Percentiles rank a stretch among this genome's conserved stretches.
phyloP scores from a whole-genome alignment of 2,113 vertebrate species.

The Leptodactylus fuscus region DNA sequence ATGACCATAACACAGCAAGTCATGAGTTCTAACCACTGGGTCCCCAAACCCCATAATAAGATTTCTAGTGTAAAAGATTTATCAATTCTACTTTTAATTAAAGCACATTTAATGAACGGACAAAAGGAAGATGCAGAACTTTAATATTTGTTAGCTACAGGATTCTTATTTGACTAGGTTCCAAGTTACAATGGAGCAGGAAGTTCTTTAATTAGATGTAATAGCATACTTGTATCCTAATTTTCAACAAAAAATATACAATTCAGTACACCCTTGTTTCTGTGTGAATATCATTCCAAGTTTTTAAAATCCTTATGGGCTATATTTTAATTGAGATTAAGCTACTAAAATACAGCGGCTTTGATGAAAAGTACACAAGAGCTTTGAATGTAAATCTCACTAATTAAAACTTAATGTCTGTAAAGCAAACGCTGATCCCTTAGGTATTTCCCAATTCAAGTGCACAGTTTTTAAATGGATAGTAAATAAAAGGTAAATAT shows the following conservation, averaged over 20 bases:
- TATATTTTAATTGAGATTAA: constrained; percentile 64
- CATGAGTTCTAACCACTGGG: no score
- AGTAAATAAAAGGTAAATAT: constrained; percentile 65
- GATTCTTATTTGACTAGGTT: constrained; percentile 8
- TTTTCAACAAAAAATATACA: constrained; percentile 31
- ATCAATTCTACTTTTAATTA: background rate
- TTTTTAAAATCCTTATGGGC: constrained; percentile 60
- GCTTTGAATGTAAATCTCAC: constrained; percentile 67
- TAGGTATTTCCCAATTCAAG: constrained; percentile 63
- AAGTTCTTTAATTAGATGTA: constrained; percentile 30
- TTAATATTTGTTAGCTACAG: background rate
- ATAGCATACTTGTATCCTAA: constrained; percentile 22
- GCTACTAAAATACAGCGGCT: constrained; percentile 64
- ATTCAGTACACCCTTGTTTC: constrained; percentile 41
- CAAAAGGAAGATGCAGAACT: background rate
- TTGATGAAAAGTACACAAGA: constrained; percentile 68
- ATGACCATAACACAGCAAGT: no score
- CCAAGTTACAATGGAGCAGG: background rate
- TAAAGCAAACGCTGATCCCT: constrained; percentile 65
- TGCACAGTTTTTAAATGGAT: constrained; percentile 64
- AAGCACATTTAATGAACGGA: background rate
- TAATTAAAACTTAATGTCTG: constrained; percentile 67
- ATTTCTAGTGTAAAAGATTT: no score
- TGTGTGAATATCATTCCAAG: constrained; percentile 34
- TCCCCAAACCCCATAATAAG: no score